Conservation (phyloP, 2,797 vertebrate species). For the Semotilus atromaculatus region DNA sequence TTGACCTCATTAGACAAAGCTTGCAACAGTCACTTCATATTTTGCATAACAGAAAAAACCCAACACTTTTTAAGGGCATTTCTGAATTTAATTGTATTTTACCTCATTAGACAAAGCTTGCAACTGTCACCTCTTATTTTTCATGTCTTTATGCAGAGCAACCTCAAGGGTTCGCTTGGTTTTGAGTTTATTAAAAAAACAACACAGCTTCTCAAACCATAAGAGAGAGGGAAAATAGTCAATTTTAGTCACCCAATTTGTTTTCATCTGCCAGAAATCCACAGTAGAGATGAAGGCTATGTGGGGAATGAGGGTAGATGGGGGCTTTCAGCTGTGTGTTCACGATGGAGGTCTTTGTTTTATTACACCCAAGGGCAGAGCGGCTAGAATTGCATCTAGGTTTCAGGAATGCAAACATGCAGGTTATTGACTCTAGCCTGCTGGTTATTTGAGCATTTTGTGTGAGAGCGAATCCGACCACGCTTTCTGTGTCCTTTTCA, state of each 20-base stretch:
- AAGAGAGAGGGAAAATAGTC: background rate
- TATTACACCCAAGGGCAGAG: slow-evolving; percentile 43
- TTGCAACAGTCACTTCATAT: no score
- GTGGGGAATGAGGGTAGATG: slow-evolving; percentile 22
- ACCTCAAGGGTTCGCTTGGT: slow-evolving; percentile 10
- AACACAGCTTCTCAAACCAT: slow-evolving; percentile 6
- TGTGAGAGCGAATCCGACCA: background rate
- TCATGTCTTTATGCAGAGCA: slow-evolving; percentile 8
- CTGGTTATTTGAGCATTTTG: slow-evolving; percentile 35
- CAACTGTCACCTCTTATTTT: background rate
- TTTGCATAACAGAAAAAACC: no score
- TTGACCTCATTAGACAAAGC: no score
- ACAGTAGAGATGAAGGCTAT: slow-evolving; percentile 28
- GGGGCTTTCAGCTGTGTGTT: slow-evolving; percentile 27
- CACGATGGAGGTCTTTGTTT: slow-evolving; percentile 28
- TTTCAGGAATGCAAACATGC: slow-evolving; percentile 44
- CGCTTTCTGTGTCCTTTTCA: background rate
- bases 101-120: background rate
- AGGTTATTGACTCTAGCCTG: slow-evolving; percentile 16
- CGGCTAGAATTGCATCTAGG: slow-evolving; percentile 44
- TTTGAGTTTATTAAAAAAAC: slow-evolving; percentile 41
- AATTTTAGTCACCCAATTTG: slow-evolving; percentile 28
- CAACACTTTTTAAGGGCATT: background rate
- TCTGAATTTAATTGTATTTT: background rate
- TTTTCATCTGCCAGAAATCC: slow-evolving; percentile 17